Evolutionary conservation across 2,113 vertebrate species (phyloP), one percentile per base, ranked within the genome.

Genomic region (Buteo buteo): DNA sequence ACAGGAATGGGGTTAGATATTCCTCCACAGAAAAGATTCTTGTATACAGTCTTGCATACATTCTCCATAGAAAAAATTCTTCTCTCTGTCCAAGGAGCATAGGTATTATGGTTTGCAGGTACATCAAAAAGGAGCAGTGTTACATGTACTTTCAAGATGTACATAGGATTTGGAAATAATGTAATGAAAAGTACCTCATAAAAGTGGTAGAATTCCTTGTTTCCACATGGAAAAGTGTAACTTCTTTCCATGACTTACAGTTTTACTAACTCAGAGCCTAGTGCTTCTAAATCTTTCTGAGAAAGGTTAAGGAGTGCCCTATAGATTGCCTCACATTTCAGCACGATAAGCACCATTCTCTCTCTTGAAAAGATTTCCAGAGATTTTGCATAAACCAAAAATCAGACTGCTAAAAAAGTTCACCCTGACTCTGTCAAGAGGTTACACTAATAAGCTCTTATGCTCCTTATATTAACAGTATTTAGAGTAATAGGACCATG

Each of bases 91-190:
- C 49, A 84, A 44, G 44, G 22, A 84, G 20, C 16, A 34, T 0
- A 34, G 47, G 26, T 62, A 40, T 25, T 45, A 28, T 9, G 16
- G 28, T 18, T 62, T 47, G 26, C 38, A 49, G 24, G 8, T 20
- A 72, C 12, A 42, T 42, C 20, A 67, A n/a, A 84, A 84, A 59
- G 42, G 38, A 72, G 57, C 26, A 88, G 78, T 16, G 16, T 50
- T 38, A 54, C 17, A 22, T 0, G 5, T 28, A 54, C n/a, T 64
- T 58, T 21, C 19, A 71, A 15, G 4, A 71, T 0, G 0, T 31
- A 50, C 15, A 21, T 65, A 32, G 29, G 44, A 89, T 65, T 65
- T 77, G 26, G 24, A 87, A 84, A 87, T 17, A 71, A 67, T 0
- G 1, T 29, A 38, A 29, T n/a, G 31, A 88, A 22, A 84, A 82